phyloP scores from a whole-genome alignment of 2,888 invertebrate species.

The Diarsia rubi region DNA sequence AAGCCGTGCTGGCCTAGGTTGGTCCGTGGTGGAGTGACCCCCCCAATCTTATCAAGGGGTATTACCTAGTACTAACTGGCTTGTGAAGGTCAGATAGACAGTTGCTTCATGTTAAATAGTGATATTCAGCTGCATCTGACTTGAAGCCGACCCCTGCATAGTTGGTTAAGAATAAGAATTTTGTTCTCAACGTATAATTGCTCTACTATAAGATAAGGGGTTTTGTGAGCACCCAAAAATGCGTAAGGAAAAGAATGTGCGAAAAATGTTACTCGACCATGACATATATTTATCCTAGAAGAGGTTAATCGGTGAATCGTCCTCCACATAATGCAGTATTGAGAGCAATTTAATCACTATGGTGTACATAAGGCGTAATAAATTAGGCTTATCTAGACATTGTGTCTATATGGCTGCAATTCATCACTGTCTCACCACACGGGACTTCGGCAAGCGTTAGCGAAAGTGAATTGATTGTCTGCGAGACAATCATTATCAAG shows the following conservation, averaged over 20 bases:
- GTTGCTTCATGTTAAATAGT: too few species aligned
- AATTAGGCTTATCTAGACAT: constrained; percentile 89
- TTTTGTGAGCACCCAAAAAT: constrained; percentile 52
- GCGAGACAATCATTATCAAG: constrained; percentile 63
- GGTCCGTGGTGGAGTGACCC: too few species aligned
- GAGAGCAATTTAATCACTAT: constrained; percentile 79
- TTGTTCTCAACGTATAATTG: constrained; percentile 33
- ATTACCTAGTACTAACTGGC: too few species aligned
- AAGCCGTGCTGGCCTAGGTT: too few species aligned
- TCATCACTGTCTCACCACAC: constrained; percentile 84
- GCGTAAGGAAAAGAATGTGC: constrained; percentile 50
- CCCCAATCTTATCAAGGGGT: too few species aligned
- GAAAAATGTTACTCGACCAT: constrained; percentile 54
- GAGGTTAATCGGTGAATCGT: constrained; percentile 69
- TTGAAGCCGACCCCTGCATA: too few species aligned
- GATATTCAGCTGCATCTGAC: too few species aligned
- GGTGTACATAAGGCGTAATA: constrained; percentile 80
- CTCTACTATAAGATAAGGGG: constrained; percentile 39
- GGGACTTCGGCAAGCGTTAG: constrained; percentile 74
- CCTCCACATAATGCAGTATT: constrained; percentile 72
- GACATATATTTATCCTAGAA: constrained; percentile 73
- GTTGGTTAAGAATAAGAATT: constrained; percentile 19
- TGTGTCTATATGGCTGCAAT: constrained; percentile 83
- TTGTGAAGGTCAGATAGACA: too few species aligned
- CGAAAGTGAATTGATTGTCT: constrained; percentile 81